Conservation (phyloP, 2,888 invertebrate species). For the Drosophila robusta region DNA sequence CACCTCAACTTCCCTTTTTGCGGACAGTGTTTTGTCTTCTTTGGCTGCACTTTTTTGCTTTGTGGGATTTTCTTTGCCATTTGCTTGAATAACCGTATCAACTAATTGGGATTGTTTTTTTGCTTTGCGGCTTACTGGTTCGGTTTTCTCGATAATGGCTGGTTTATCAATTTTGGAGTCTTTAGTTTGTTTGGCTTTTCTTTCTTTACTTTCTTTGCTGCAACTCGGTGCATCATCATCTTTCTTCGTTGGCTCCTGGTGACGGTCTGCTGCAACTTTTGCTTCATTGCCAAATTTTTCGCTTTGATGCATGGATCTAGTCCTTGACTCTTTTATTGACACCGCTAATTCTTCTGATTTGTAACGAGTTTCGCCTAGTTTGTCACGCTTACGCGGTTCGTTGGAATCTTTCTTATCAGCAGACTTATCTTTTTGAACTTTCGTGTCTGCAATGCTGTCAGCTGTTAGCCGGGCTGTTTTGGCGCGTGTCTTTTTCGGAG, state of each 20-base stretch:
- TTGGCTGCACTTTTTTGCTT: not conserved
- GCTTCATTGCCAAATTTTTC: conserved; percentile 1
- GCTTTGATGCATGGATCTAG: not conserved
- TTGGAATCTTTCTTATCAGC: not conserved
- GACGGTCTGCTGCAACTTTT: not conserved
- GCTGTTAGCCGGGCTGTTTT: not conserved
- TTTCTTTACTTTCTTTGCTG: conserved; percentile 1
- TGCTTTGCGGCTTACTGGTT: conserved; percentile 1
- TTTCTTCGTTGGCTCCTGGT: not conserved
- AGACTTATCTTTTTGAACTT: not conserved
- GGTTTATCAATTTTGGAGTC: not conserved
- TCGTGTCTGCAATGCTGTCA: not conserved
- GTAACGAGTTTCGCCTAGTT: not conserved
- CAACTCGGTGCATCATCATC: not conserved
- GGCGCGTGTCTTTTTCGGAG: conserved; percentile 12
- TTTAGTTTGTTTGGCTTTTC: conserved; percentile 6
- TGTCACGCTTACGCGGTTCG: not conserved
- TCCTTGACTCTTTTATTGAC: not conserved
- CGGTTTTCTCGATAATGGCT: too few relatives aligned
- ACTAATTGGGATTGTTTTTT: not conserved
- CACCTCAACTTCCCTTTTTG: not conserved
- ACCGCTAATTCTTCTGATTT: not conserved
- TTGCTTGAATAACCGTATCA: conserved; percentile 1
- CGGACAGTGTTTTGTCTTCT: not conserved
- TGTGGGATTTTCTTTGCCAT: not conserved